Base-by-base conservation (phyloP, 2,113 vertebrate species). In the Raja brachyura region DNA sequence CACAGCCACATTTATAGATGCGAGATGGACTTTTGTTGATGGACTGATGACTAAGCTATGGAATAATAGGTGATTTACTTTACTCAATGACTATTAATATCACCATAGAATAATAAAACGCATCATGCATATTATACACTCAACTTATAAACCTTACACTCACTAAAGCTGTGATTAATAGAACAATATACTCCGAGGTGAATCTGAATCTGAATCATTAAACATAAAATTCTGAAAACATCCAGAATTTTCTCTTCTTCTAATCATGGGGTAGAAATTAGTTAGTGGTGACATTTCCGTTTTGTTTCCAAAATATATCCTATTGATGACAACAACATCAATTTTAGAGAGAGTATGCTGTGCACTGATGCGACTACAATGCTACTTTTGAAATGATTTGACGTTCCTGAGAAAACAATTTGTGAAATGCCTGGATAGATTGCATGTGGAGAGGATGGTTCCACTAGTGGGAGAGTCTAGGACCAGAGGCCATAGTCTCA, bases 111-210 rank as follows among this genome's bases (percentile, higher is more conserved):
- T 66, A 88, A 66, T 18, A 66, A 77, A 77, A 31, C 16, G 22
- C 10, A 85, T 85, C 56, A 85, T n/a, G 81, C 25, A 20, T 63
- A 88, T 63, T 88, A 66, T 61, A 88, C 6, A 61, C 59, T 63
- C 13, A 20, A 11, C 83, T 8, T 31, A 88, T 31, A 88, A 10
- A 33, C n/a, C 56, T 61, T n/a, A 13, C 25, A 86, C n/a, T 86
- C 83, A 31, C 28, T 86, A 59, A 86, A 86, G 31, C 83, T 86
- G 63, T 63, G 25, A 86, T 86, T 86, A 63, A 63, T 59, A 31
- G 28, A 16, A 25, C 16, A 88, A 88, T 88, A 13, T 18, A 66
- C n/a, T 77, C n/a, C 31, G 31, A 28, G 5, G 59, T 31, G 28
- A 88, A 88, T 61, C 5, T 31, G 28, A 88, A 88, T 61, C 5